A percentile compares a stretch with the other conserved stretches of the same genome.
phyloP scores from a whole-genome alignment of 2,888 invertebrate species.

The Coecobrya sp. region DNA sequence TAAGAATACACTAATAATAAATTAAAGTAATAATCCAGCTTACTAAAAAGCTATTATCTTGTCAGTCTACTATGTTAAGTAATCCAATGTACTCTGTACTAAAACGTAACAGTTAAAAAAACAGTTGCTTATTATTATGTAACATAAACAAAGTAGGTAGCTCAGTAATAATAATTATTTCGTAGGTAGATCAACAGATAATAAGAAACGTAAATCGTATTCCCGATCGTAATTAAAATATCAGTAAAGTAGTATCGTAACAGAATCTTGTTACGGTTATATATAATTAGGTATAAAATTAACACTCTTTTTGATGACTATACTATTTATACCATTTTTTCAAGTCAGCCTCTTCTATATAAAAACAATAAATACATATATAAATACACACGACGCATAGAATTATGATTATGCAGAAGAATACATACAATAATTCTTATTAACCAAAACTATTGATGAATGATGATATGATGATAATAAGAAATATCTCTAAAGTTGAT shows the following conservation, averaged over 20 bases:
- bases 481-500: not conserved
- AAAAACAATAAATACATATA: not conserved
- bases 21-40: slow-evolving; percentile 37
- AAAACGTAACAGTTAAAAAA: slow-evolving; percentile 58
- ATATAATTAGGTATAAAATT: not conserved
- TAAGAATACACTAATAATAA: not conserved
- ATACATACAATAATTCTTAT: not conserved
- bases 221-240: slow-evolving; percentile 18
- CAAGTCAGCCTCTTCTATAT: slow-evolving; percentile 64
- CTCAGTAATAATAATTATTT: slow-evolving; percentile 57
- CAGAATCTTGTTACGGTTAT: not conserved
- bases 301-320: slow-evolving; percentile 33
- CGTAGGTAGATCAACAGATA: slow-evolving; percentile 39
- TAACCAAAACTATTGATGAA: not conserved
- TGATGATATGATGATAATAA: slow-evolving; percentile 22
- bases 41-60: slow-evolving; percentile 52
- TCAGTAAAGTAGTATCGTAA: not conserved
- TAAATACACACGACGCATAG: not conserved
- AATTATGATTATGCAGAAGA: not conserved
- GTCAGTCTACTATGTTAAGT: slow-evolving; percentile 57
- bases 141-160: slow-evolving; percentile 54
- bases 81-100: not conserved
- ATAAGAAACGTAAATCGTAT: slow-evolving; percentile 30
- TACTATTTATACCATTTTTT: slow-evolving; percentile 78
- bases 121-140: slow-evolving; percentile 55